phyloP scores from a whole-genome alignment of 2,888 invertebrate species.

The Frankliniella fusca region DNA sequence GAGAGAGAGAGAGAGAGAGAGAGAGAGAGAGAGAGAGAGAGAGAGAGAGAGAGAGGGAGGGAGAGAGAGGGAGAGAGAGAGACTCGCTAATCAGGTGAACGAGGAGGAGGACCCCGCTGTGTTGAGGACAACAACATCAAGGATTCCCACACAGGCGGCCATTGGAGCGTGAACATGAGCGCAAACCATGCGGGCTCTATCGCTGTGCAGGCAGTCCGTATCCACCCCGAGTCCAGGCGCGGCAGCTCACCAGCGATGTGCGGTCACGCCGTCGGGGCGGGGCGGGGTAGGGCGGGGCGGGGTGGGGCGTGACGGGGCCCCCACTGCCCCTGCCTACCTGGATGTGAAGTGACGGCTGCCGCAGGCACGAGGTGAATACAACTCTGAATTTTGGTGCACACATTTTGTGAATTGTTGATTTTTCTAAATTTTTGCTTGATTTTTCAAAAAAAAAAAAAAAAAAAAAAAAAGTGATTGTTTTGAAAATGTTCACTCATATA shows the following conservation, averaged over 20 bases:
- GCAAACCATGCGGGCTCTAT: not conserved
- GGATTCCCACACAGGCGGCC: constrained; percentile 15
- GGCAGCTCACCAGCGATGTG: not conserved
- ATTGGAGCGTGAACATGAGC: not conserved
- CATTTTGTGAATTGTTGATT: too few species aligned
- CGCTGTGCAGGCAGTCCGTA: not conserved
- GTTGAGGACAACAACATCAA: too few species aligned
- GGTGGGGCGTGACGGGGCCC: too few species aligned
- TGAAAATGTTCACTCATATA: too few species aligned
- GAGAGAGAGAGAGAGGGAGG: not conserved
- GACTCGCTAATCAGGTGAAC: not conserved
- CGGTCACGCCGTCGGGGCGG: not conserved
- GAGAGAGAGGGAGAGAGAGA: not conserved
- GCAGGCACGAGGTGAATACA: not conserved
- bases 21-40: not conserved
- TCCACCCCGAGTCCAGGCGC: not conserved
- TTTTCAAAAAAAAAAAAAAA: too few species aligned
- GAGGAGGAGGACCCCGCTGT: not conserved
- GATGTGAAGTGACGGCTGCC: not conserved
- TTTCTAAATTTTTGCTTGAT: too few species aligned
- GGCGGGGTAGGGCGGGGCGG: not conserved
- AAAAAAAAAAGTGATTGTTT: too few species aligned
- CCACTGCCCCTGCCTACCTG: too few species aligned
- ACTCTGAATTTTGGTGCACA: too few species aligned
- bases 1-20: not conserved